Evolutionary conservation across 1,140 invertebrate genomes (phyloP), one percentile per base, ranked within the genome.

Genomic region (Chymomyza costata): DNA sequence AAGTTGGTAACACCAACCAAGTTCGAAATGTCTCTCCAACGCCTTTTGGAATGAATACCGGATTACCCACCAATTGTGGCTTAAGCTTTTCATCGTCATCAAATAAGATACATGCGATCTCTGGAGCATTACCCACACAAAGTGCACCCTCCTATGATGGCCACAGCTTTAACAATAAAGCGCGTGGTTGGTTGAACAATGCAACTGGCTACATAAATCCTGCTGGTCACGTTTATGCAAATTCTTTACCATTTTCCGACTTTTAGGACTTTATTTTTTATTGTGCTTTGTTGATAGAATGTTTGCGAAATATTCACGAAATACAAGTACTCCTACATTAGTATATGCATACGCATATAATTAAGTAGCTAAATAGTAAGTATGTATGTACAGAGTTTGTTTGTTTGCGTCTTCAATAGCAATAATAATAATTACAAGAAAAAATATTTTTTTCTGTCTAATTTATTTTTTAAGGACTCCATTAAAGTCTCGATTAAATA

Each of bases 161-260:
- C 17, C 88, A 88, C 28, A 94, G 93, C 62, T 94, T 93, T 82
- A 95, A 94, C 61, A 93, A 92, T 1, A 92, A 92, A 17, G 92
- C 93, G n/a, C 88, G 93, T 45, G 93, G 93, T 3, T 95, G 93
- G 93, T n/a, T n/a, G n/a, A n/a, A n/a, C n/a, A n/a, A n/a, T n/a
- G 50, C 45, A n/a, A 21, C 46, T 5, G 18, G 18, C 1, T 21
- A 32, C 5, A 38, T 11, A 8, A 11, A 6, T 25, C 30, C 31
- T 14, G 2, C 15, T 11, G 8, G 0, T 18, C 16, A 1, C 14
- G 35, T 41, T 15, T 2, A 38, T 14, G 30, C 35, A 7, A 38
- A 53, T 16, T 48, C 17, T 25, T 30, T 82, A 10, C 78, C 78
- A 6, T 82, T 73, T 28, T 73, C 78, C 1, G 78, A 82, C 43